phyloP scores from a whole-genome alignment of 2,113 vertebrate species.

The Vombatus ursinus region DNA sequence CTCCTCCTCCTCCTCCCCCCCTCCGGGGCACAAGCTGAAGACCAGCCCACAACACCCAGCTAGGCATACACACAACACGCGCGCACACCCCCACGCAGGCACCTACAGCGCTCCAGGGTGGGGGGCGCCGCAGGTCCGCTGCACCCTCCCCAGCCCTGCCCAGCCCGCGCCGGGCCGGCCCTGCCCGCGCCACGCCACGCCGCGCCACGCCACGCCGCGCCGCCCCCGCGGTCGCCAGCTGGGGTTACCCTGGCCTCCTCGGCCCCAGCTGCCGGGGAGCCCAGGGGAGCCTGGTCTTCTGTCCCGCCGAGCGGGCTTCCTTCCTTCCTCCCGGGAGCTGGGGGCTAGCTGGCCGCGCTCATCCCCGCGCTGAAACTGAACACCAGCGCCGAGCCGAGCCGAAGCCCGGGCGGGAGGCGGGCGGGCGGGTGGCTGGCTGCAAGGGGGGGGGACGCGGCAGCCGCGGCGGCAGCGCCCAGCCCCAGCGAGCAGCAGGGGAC shows the following conservation, averaged over 20 bases:
- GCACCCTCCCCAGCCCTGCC: conserved; percentile 3
- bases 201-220: no score
- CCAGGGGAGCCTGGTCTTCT: conserved; percentile 20
- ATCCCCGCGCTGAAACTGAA: conserved; percentile 72
- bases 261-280: conserved; percentile 50
- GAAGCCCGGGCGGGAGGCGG: conserved; percentile 25
- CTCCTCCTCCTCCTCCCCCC: not conserved
- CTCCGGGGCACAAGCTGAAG: not conserved
- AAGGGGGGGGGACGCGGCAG: conserved; percentile 64
- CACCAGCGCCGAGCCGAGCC: conserved; percentile 55
- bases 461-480: conserved; percentile 6
- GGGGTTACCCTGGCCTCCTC: not conserved
- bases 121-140: no score
- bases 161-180: conserved; percentile 42
- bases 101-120: no score
- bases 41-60: not conserved
- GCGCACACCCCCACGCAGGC: no score
- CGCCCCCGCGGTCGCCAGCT: conserved; percentile 57
- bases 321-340: conserved; percentile 53
- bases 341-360: conserved; percentile 58
- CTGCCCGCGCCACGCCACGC: no score
- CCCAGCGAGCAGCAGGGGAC: conserved; percentile 44
- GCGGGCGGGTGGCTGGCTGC: conserved; percentile 51
- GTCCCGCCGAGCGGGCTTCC: conserved; percentile 52
- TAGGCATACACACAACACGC: no score